Percentiles rank a stretch among this genome's conserved stretches.
Evolutionary conservation across 2,797 vertebrate species (phyloP).

Genomic region (Lates japonicus): DNA sequence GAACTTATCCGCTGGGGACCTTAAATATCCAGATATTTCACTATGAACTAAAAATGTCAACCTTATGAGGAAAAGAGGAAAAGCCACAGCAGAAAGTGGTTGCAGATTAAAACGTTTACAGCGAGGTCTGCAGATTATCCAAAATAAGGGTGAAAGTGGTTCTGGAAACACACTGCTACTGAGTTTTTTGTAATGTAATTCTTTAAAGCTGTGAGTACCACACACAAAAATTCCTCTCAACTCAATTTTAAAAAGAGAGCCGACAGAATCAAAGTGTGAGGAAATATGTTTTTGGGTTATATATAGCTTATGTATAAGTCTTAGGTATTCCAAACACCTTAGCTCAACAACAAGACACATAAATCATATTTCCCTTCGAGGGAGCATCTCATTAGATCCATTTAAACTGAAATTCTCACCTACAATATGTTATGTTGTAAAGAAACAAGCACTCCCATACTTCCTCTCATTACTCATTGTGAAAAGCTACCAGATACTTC

Average conservation of each 20-base stretch:
- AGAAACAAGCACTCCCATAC: slow-evolving; percentile 35
- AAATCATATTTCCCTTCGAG: slow-evolving; percentile 21
- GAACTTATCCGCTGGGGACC: too few species aligned
- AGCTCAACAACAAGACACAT: slow-evolving; percentile 5
- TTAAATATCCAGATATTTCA: too few species aligned
- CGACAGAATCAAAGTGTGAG: neutral
- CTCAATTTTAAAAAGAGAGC: neutral
- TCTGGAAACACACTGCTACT: neutral
- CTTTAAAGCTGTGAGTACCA: neutral
- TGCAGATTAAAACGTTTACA: slow-evolving; percentile 6
- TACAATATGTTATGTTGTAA: slow-evolving; percentile 2
- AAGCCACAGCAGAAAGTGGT: neutral
- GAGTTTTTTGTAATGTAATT: neutral
- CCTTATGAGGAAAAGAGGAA: neutral
- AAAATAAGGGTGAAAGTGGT: neutral
- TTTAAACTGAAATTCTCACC: slow-evolving; percentile 24
- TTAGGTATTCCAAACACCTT: neutral
- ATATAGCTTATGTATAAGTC: neutral
- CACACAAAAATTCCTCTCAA: neutral
- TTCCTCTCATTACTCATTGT: slow-evolving; percentile 40
- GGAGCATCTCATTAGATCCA: slow-evolving; percentile 36
- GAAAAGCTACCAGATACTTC: slow-evolving; percentile 27
- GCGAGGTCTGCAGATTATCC: neutral
- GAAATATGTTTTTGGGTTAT: neutral
- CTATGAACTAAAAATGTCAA: neutral